Evolutionary conservation across 1,140 invertebrate genomes (phyloP), one percentile per base, ranked within the genome.

Genomic region (Hyles euphorbiae): DNA sequence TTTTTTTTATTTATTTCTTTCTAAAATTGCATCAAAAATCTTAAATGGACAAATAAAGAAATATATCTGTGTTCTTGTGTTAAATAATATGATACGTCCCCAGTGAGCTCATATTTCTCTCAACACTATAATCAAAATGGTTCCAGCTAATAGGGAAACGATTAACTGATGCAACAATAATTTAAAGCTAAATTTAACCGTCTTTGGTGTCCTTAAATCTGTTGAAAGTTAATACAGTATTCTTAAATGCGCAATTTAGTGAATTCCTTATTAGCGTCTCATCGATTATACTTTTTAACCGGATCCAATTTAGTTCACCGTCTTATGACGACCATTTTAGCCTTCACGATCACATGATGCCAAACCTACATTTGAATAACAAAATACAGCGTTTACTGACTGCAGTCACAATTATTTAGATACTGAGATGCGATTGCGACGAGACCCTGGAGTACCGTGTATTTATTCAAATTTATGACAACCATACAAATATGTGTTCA

Each of bases 291-390:
- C 5, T 48, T 22, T 49, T 54, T 11, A 54, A 54, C 52, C 53
- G 53, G 49, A 49, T 57, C 11, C 52, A 45, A 48, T 53, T 46
- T 53, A 61, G 56, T 40, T 44, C 55, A 61, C 34, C 40, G 59
- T 34, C 46, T 61, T 52, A 49, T 46, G 43, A 61, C 51, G 58
- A 44, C 8, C 11, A 45, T 43, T 22, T 53, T 53, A 52, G 50
- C 65, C 68, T 70, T 67, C 57, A 43, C 44, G 12, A 43, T 61
- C 65, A 67, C 52, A 60, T 62, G 58, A 62, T 52, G 47, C 45
- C 45, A 49, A 61, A 53, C 60, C 43, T 49, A 61, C 61, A 63
- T 63, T 61, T 64, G 58, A 64, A 67, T 63, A 67, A 58, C 56
- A 61, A 54, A 63, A 53, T 54, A 40, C 8, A 54, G 53, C 45